Conservation (phyloP, 2,888 invertebrate genomes). For the Agrilus mali region DNA sequence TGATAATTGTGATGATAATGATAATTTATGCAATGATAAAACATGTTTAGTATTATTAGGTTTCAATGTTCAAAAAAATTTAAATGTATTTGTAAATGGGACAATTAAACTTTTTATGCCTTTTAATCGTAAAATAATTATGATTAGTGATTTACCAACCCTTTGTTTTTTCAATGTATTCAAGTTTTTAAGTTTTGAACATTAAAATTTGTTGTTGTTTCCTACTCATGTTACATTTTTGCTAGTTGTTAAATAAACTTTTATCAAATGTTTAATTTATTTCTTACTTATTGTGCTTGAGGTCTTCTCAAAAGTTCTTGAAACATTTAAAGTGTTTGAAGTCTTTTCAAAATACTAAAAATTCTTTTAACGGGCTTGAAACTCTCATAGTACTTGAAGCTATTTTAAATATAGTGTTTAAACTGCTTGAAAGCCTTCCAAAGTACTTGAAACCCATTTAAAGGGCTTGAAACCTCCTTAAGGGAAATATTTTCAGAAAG, state of each 20-base stretch:
- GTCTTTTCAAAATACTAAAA: no score
- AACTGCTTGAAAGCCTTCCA: no score
- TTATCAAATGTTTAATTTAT: background rate
- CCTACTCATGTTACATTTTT: background rate
- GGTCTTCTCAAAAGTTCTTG: no score
- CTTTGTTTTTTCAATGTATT: constrained; percentile 15
- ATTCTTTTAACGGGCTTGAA: no score
- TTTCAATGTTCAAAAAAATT: constrained; percentile 11
- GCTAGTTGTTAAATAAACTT: background rate
- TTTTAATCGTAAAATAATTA: constrained; percentile 12
- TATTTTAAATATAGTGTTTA: no score
- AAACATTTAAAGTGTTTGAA: no score
- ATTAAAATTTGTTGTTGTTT: background rate
- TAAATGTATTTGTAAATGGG: constrained; percentile 10
- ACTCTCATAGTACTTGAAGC: no score
- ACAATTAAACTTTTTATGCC: constrained; percentile 21
- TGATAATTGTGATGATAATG: constrained; percentile 1
- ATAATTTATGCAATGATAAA: background rate
- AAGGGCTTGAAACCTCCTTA: no score
- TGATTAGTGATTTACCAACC: constrained; percentile 6
- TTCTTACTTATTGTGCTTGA: no score
- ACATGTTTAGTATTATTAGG: constrained; percentile 19
- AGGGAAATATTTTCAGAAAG: no score
- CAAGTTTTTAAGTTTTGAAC: constrained; percentile 11
- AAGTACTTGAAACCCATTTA: no score